Conservation (phyloP, 2,113 vertebrate species). For the Ochotona princeps region DNA sequence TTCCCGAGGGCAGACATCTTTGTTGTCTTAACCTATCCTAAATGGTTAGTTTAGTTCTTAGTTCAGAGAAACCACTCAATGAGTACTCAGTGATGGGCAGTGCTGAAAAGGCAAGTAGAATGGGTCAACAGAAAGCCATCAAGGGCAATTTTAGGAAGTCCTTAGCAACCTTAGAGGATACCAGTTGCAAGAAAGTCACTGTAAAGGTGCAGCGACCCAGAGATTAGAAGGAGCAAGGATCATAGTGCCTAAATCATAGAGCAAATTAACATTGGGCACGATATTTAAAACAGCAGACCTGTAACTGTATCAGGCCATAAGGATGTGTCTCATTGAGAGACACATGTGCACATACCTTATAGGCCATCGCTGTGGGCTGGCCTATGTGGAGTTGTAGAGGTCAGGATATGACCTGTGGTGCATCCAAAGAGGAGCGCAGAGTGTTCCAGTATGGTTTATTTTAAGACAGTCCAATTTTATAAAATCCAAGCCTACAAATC, state of each 20-base stretch:
- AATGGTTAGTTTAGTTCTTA: background rate
- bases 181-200: background rate
- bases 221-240: background rate
- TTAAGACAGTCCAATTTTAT: conserved; percentile 54
- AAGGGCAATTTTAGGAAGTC: background rate
- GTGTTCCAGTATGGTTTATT: conserved; percentile 24
- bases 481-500: conserved; percentile 51
- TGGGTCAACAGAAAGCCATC: background rate
- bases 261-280: background rate
- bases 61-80: background rate
- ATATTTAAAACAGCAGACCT: background rate
- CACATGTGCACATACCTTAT: background rate
- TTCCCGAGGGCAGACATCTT: background rate
- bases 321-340: background rate
- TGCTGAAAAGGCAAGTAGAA: background rate
- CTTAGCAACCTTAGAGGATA: background rate
- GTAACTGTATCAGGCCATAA: background rate
- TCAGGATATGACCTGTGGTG: background rate
- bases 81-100: background rate
- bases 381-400: background rate
- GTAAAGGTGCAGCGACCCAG: rapidly evolving
- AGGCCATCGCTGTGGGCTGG: background rate
- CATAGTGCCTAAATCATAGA: background rate
- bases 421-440: background rate
- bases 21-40: background rate